phyloP scores from a whole-genome alignment of 2,888 invertebrate species.

The Thyatira batis region DNA sequence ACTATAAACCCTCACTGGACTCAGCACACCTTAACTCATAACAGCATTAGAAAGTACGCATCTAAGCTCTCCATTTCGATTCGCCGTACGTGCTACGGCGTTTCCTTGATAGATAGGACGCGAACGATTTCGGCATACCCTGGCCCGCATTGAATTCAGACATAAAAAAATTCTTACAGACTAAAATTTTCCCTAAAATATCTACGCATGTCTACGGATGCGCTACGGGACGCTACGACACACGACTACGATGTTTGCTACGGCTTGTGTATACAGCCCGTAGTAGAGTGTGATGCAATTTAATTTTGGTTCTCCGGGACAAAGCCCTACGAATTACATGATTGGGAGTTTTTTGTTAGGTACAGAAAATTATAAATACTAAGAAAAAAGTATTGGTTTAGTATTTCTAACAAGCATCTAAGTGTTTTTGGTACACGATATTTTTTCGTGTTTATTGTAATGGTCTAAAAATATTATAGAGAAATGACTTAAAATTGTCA shows the following conservation, averaged over 20 bases:
- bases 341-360: too few species aligned
- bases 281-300: too few species aligned
- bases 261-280: not conserved
- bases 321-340: too few species aligned
- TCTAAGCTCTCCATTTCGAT: conserved; percentile 1
- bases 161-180: not conserved
- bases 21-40: not conserved
- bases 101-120: conserved; percentile 15
- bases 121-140: conserved; percentile 4
- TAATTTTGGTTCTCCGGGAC: too few species aligned
- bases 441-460: too few species aligned
- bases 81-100: conserved; percentile 11
- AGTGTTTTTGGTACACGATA: too few species aligned
- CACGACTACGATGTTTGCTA: not conserved
- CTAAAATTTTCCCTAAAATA: not conserved
- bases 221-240: not conserved
- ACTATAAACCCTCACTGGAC: not conserved
- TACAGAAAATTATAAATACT: too few species aligned
- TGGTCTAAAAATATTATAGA: too few species aligned
- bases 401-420: too few species aligned
- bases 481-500: too few species aligned
- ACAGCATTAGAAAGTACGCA: not conserved
- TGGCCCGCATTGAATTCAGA: not conserved
- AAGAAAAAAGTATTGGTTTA: too few species aligned
- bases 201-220: not conserved